Evolutionary conservation across 2,797 vertebrate species (phyloP).

Genomic region (Anas bahamensis): DNA sequence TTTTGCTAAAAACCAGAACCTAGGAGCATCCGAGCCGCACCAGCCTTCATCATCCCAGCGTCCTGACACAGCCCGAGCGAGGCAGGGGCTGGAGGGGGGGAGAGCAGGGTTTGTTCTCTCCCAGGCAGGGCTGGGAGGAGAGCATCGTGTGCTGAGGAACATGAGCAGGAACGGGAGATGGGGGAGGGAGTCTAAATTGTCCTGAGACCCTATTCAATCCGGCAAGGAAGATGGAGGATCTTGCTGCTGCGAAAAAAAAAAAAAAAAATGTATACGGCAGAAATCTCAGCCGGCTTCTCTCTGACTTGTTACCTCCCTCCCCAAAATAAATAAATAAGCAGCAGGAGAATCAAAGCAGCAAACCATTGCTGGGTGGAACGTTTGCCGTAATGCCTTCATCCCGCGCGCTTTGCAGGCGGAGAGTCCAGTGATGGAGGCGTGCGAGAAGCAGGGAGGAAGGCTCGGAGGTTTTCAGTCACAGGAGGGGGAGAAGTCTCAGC

Average conservation of each 20-base stretch:
- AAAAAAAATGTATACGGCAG: conserved; percentile 39
- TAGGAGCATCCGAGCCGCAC: conserved; percentile 33
- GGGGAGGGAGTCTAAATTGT: conserved; percentile 62
- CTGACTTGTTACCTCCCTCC: conserved; percentile 41
- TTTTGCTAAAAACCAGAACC: conserved; percentile 48
- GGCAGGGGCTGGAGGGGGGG: background rate
- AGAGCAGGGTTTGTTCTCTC: conserved; percentile 29
- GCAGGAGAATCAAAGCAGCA: conserved; percentile 73
- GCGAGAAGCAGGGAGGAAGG: background rate
- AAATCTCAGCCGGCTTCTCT: conserved; percentile 49
- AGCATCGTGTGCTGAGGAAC: conserved; percentile 52
- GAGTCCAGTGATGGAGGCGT: conserved; percentile 30
- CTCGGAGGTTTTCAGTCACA: background rate
- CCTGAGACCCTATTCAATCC: conserved; percentile 61
- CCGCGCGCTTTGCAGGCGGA: background rate
- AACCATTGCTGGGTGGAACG: conserved; percentile 75
- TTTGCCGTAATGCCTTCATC: conserved; percentile 37
- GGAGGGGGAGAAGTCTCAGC: conserved; percentile 17
- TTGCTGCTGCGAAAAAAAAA: conserved; percentile 21
- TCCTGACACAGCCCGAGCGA: conserved; percentile 43
- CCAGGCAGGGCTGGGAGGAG: conserved; percentile 28
- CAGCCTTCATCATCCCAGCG: conserved; percentile 39
- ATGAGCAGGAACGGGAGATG: conserved; percentile 52
- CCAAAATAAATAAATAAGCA: conserved; percentile 78
- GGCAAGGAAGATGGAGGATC: conserved; percentile 74